Percentiles rank a stretch among this genome's conserved stretches.
Evolutionary conservation across 2,113 vertebrate genomes (phyloP).

Genomic region (Ptyas mucosa): DNA sequence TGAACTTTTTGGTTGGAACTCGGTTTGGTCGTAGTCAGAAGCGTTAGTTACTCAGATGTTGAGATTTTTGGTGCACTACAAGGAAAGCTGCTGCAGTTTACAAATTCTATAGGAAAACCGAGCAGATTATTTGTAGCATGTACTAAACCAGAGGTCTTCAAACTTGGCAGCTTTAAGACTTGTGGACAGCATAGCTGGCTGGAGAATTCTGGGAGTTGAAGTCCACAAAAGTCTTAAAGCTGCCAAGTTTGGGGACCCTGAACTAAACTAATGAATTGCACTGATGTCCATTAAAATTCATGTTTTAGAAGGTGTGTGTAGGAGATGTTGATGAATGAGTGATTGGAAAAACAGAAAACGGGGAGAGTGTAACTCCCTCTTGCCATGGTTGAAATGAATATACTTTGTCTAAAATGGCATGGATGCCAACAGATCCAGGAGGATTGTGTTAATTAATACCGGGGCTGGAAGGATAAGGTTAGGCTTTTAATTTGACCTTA

Average conservation of each 20-base stretch:
- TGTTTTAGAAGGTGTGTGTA: neutral
- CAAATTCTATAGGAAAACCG: neutral
- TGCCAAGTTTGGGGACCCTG: too few relatives aligned
- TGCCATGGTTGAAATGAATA: neutral
- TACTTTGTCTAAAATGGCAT: neutral
- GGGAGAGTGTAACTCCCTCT: neutral
- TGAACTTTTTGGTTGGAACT: too few relatives aligned
- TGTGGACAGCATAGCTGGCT: too few relatives aligned
- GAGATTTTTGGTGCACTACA: neutral
- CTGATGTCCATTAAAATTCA: neutral
- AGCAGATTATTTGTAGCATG: neutral
- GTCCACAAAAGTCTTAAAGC: too few relatives aligned
- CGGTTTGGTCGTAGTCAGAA: too few relatives aligned
- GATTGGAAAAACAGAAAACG: neutral
- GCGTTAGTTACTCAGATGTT: neutral
- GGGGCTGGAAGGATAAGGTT: neutral
- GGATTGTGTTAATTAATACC: neutral
- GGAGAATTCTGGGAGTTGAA: too few relatives aligned
- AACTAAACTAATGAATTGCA: neutral
- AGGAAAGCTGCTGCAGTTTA: neutral
- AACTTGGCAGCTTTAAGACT: too few relatives aligned
- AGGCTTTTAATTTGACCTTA: neutral
- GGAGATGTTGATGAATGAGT: neutral
- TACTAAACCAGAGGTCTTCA: neutral
- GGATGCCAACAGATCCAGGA: neutral